Base-by-base conservation (phyloP, 2,797 vertebrate genomes). In the Gymnodraco acuticeps region DNA sequence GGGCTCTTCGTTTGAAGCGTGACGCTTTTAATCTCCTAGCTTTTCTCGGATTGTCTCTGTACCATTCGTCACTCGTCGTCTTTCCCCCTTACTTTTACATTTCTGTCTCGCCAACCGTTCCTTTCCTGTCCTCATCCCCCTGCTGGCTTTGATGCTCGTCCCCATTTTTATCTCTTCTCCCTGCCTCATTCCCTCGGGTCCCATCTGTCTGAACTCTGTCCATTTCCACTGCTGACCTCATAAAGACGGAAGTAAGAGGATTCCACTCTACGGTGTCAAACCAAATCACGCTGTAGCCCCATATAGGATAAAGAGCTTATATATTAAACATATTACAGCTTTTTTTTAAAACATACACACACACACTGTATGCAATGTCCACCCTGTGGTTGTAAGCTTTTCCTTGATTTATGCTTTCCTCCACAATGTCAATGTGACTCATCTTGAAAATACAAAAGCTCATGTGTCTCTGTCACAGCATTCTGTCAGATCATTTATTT, bases 191-290 rank as follows among this genome's bases (percentile, higher is more conserved):
- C 85, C 86, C 73, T 76, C 31, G 27, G 66, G 74, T 72, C 84
- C 83, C 87, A 83, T 92, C 91, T 88, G 86, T 90, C 84, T 91
- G 89, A 92, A 90, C 86, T 83, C 83, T 80, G 90, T 89, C 90
- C 90, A 78, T 92, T 90, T 91, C 90, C 79, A 74, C 78, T 77
- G 81, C 86, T 90, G 89, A 93, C 93, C 94, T 87, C 88, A 85
- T 92, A 89, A 90, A 93, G 90, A 90, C 69, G 76, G 80, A 78
- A 90, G 88, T 92, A 92, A 94, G 92, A 92, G 92, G 93, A 94
- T 94, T 93, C 82, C 81, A 61, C 80, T 88, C 83, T 58, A 56
- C 82, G 50, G 88, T 91, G 92, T 93, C 88, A 87, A 86, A 91
- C 87, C 72, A 83, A 90, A 92, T 90, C 90, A 87, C 17, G 59